A percentile compares a stretch with the other conserved stretches of the same genome.
Conservation (phyloP, 1,140 invertebrate genomes). For the Agraylea sexmaculata region DNA sequence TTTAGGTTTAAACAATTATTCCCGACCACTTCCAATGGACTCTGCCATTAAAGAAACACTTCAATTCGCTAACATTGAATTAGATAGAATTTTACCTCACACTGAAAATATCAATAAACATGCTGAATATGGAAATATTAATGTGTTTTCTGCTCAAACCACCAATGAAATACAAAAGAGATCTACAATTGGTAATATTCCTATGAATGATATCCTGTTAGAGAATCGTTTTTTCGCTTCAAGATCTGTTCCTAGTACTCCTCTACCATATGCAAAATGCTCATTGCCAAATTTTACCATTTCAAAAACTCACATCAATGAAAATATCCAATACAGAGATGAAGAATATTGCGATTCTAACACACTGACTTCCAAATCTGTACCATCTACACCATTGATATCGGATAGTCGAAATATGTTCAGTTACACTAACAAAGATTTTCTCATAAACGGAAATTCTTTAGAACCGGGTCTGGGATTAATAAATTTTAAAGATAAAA, state of each 20-base stretch:
- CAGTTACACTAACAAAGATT: conserved; percentile 47
- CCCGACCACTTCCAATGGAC: conserved; percentile 3
- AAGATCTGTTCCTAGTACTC: conserved; percentile 51
- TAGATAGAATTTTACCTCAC: neutral
- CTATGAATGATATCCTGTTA: conserved; percentile 28
- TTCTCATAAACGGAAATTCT: conserved; percentile 47
- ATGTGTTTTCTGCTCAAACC: too few species aligned
- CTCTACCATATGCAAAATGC: conserved; percentile 39
- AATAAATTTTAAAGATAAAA: too few species aligned
- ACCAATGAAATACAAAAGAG: too few species aligned
- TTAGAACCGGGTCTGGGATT: conserved; percentile 49
- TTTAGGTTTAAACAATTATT: conserved; percentile 4
- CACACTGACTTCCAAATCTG: conserved; percentile 44
- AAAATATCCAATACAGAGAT: neutral
- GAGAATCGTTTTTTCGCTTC: conserved; percentile 39
- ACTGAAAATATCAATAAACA: neutral
- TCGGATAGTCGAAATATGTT: conserved; percentile 40
- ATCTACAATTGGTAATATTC: too few species aligned
- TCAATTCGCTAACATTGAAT: neutral
- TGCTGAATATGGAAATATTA: too few species aligned
- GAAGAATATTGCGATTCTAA: conserved; percentile 10
- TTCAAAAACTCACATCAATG: conserved; percentile 21
- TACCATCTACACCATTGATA: conserved; percentile 48
- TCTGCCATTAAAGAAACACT: neutral
- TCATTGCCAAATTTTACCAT: conserved; percentile 27